Evolutionary conservation across 2,797 vertebrate species (phyloP).

Genomic region (Muscicapa striata): DNA sequence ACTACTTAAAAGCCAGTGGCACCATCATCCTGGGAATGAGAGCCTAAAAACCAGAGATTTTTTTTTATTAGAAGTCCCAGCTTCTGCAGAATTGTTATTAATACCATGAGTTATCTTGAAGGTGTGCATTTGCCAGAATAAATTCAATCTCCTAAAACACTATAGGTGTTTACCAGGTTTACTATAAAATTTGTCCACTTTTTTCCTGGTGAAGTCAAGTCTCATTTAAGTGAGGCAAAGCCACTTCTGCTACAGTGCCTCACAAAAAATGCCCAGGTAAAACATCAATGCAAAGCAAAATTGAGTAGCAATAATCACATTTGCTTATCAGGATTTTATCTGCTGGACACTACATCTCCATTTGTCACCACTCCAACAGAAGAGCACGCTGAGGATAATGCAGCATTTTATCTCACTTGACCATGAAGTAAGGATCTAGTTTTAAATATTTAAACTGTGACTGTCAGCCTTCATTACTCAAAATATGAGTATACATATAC

Average conservation of each 20-base stretch:
- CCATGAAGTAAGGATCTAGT: neutral
- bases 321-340: constrained; percentile 27
- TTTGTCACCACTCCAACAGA: constrained; percentile 7
- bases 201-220: constrained; percentile 5
- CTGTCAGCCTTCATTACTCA: neutral
- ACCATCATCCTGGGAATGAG: neutral
- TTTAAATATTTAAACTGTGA: neutral
- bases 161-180: too few species aligned
- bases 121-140: neutral
- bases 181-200: neutral
- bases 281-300: neutral
- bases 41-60: neutral
- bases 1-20: neutral
- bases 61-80: neutral
- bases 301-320: neutral
- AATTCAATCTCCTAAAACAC: neutral
- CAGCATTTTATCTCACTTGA: constrained; percentile 6
- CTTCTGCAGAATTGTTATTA: neutral
- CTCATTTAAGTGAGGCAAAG: neutral
- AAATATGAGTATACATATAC: neutral
- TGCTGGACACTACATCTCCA: neutral
- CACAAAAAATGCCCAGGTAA: neutral
- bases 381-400: neutral
- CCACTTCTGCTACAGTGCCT: neutral
- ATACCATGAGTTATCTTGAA: neutral